These are phyloP conservation scores for Salticus scenicus DNA, from an alignment of 2,888 invertebrate species.

Conservation along the genomic window DNA sequence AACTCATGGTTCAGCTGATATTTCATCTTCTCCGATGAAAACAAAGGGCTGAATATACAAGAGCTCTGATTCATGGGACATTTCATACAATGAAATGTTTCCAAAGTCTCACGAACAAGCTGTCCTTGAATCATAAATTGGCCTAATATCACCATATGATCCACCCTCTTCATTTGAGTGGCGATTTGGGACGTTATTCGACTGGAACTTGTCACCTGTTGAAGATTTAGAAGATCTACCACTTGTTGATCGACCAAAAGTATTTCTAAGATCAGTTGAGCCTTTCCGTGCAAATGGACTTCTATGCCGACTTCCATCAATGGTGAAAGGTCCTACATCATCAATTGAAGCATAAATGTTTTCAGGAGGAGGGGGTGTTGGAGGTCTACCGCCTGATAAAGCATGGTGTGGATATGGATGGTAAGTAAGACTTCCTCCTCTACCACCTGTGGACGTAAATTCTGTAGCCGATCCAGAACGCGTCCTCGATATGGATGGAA, in stretches of 20 bases:
- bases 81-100: slow-evolving; percentile 29
- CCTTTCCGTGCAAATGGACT: slow-evolving; percentile 49
- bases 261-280: slow-evolving; percentile 54
- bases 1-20: not conserved
- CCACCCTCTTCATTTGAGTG: slow-evolving; percentile 54
- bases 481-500: slow-evolving; percentile 57
- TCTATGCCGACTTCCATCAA: slow-evolving; percentile 63
- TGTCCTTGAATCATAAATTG: slow-evolving; percentile 69
- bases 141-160: slow-evolving; percentile 70
- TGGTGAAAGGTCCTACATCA: slow-evolving; percentile 69
- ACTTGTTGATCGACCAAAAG: slow-evolving; percentile 39
- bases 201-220: slow-evolving; percentile 45
- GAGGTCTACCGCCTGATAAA: slow-evolving; percentile 45
- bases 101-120: slow-evolving; percentile 60
- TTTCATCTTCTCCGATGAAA: not conserved
- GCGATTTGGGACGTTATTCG: slow-evolving; percentile 55
- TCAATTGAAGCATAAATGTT: slow-evolving; percentile 70
- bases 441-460: slow-evolving; percentile 24
- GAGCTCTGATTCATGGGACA: slow-evolving; percentile 6
- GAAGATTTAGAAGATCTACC: not conserved
- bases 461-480: slow-evolving; percentile 55
- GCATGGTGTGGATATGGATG: slow-evolving; percentile 59
- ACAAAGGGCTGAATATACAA: not conserved
- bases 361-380: slow-evolving; percentile 64
- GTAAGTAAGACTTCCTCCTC: not conserved